A percentile compares a stretch with the other conserved stretches of the same genome.
Conservation (phyloP, 2,113 vertebrate species). For the Piaya cayana region DNA sequence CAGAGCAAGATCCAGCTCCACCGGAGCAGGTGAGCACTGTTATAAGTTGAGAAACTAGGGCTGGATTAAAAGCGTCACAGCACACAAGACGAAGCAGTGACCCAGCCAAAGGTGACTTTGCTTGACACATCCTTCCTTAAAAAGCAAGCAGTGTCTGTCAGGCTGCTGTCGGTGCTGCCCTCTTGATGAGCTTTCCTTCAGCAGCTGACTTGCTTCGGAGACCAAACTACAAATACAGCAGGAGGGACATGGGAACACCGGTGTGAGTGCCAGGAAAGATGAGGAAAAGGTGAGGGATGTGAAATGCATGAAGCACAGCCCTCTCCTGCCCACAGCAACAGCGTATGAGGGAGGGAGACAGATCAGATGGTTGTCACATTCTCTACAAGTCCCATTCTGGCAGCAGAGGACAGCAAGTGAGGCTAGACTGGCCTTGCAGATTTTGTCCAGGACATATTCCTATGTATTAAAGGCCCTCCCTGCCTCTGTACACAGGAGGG, state of each 20-base stretch:
- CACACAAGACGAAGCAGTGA: not conserved
- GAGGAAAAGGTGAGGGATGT: not conserved
- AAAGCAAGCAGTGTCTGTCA: not conserved
- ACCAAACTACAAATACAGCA: not conserved
- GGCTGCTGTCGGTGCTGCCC: not conserved
- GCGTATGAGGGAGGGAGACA: not conserved
- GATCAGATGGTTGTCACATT: not conserved
- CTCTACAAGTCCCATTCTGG: not conserved
- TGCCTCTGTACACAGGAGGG: not conserved
- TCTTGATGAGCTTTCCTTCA: not conserved
- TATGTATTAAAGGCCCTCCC: not conserved
- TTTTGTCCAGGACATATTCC: not conserved
- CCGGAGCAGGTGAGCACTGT: not conserved
- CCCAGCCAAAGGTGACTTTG: not conserved
- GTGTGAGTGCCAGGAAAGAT: not conserved
- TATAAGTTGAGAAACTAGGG: not conserved
- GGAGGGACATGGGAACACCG: not conserved
- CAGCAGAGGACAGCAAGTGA: not conserved
- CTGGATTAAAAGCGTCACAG: not conserved
- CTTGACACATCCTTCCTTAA: not conserved
- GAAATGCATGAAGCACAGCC: not conserved
- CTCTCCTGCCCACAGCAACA: not conserved
- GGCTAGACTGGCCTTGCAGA: not conserved
- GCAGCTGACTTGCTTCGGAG: not conserved
- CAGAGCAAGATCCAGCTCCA: not conserved